Evolutionary conservation across 2,888 invertebrate species (phyloP).

Genomic region (Boloria selene): DNA sequence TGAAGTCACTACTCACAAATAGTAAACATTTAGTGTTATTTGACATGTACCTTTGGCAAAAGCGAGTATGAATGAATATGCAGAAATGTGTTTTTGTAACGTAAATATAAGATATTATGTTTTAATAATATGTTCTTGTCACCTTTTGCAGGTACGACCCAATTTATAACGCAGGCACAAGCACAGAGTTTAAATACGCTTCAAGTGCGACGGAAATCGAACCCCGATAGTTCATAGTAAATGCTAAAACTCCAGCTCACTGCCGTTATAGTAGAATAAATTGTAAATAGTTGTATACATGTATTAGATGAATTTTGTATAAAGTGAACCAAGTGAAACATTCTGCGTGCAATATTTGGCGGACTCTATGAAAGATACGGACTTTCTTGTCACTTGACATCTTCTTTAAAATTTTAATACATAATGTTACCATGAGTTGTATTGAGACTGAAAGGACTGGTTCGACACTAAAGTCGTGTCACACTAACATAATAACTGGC

Average conservation of each 20-base stretch:
- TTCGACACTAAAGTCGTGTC: conserved; percentile 23
- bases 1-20: too few relatives aligned
- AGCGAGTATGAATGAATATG: background rate
- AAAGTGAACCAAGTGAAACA: conserved; percentile 44
- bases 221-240: conserved; percentile 77
- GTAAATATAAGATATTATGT: background rate
- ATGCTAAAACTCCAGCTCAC: conserved; percentile 46
- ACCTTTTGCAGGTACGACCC: conserved; percentile 62
- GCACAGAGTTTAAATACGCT: conserved; percentile 69
- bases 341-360: conserved; percentile 51
- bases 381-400: conserved; percentile 14
- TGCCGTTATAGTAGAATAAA: conserved; percentile 57
- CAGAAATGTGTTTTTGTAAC: background rate
- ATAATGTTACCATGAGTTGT: conserved; percentile 37
- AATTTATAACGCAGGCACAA: conserved; percentile 73
- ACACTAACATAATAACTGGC: conserved; percentile 12
- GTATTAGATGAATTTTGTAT: conserved; percentile 57
- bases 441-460: conserved; percentile 42
- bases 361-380: conserved; percentile 26
- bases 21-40: too few relatives aligned
- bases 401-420: conserved; percentile 27
- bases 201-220: conserved; percentile 77
- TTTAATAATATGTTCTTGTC: background rate
- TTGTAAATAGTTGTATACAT: conserved; percentile 53
- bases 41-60: too few relatives aligned